Evolutionary conservation across 2,797 vertebrate genomes (phyloP).

Genomic region (Momotus momota): DNA sequence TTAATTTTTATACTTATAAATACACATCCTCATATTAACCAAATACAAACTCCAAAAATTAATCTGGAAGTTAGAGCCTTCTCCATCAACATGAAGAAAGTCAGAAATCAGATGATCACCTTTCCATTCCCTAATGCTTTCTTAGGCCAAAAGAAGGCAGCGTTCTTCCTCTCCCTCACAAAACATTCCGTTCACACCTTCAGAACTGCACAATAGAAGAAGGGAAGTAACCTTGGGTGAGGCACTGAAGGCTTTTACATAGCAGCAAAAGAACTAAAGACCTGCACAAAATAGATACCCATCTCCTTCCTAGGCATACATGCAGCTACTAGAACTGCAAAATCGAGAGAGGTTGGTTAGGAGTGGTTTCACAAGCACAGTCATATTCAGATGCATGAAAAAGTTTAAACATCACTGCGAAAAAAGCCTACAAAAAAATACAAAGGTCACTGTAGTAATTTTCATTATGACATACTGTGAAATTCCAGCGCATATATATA

Average conservation of each 20-base stretch:
- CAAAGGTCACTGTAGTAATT: background rate
- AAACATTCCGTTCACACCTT: background rate
- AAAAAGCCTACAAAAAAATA: background rate
- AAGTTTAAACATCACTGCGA: background rate
- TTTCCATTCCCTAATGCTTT: background rate
- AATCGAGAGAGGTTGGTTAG: background rate
- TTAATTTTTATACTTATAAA: background rate
- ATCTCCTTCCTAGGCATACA: background rate
- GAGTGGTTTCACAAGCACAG: background rate
- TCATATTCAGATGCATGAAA: background rate
- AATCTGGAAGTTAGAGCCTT: background rate
- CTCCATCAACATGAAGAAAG: background rate
- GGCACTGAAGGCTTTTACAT: background rate
- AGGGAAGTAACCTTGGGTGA: background rate
- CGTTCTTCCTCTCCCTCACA: background rate
- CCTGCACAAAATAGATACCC: background rate
- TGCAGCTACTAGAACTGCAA: background rate
- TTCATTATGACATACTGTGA: background rate
- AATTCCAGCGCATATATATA: background rate
- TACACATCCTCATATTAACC: background rate
- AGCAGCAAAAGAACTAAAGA: background rate
- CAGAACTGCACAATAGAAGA: background rate
- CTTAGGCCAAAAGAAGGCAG: background rate
- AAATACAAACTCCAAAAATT: background rate
- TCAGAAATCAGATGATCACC: background rate